phyloP scores from a whole-genome alignment of 2,888 invertebrate genomes.

The Morpho deidamia region DNA sequence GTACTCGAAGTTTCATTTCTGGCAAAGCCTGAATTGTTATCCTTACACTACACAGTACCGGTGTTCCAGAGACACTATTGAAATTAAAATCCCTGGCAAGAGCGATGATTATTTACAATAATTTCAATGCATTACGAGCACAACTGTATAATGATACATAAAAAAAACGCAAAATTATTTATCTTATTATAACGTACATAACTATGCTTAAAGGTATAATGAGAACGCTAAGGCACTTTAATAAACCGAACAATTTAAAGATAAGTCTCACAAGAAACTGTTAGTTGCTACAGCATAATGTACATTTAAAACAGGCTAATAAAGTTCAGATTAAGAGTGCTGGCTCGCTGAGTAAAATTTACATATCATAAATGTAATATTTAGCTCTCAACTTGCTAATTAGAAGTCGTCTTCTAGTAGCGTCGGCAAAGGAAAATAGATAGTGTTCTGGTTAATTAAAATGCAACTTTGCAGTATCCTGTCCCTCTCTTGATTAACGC shows the following conservation, averaged over 20 bases:
- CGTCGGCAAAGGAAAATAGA: constrained; percentile 35
- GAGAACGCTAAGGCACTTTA: constrained; percentile 1
- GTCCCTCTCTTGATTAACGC: too few relatives aligned
- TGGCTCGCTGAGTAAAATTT: constrained; percentile 57
- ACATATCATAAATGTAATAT: constrained; percentile 77
- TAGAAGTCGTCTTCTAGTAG: constrained; percentile 63
- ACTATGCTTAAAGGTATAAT: constrained; percentile 1
- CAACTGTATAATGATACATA: too few relatives aligned
- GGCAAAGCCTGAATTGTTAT: too few relatives aligned
- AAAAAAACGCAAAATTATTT: too few relatives aligned
- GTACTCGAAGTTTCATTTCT: too few relatives aligned
- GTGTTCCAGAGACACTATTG: too few relatives aligned
- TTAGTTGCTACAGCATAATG: constrained; percentile 35
- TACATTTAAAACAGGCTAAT: constrained; percentile 35
- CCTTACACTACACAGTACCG: too few relatives aligned
- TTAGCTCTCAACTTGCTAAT: constrained; percentile 76
- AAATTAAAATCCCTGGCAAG: too few relatives aligned
- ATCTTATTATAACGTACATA: not conserved
- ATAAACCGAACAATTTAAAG: constrained; percentile 29
- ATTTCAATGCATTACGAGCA: too few relatives aligned
- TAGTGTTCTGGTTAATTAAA: too few relatives aligned
- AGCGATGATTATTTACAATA: too few relatives aligned
- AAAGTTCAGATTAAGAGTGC: constrained; percentile 46
- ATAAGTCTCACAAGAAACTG: constrained; percentile 46
- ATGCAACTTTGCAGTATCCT: too few relatives aligned